Evolutionary conservation across 2,888 invertebrate genomes (phyloP), one percentile per base, ranked within the genome.

Genomic region (Limenitis camilla): DNA sequence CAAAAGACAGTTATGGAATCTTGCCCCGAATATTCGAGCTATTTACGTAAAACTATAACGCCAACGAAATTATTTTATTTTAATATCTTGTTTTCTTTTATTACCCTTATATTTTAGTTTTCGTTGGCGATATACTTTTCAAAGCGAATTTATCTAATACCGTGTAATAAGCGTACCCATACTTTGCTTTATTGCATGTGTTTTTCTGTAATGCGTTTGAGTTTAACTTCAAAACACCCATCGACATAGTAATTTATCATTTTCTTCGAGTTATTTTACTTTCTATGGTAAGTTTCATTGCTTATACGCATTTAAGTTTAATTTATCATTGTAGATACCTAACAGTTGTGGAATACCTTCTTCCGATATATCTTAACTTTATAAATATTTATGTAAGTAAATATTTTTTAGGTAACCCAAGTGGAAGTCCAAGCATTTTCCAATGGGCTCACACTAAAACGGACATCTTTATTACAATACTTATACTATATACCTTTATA

Each of bases 351-450:
- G 42, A 35, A 49, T 45, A 55, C 32, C 32, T 42, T 45, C 40
- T 50, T 38, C 40, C 47, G 39, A 39, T 50, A 44, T 53, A 28
- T 36, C 32, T 40, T 53, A 28, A 31, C 32, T 40, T 46, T 55
- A 58, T 43, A 43, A 60, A 71, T 79, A 77, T 80, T 82, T 79
- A 83, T 78, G 69, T 61, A 71, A 69, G 74, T 69, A 65, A 72
- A 80, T 81, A 72, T 84, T 85, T 87, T 87, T 77, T 87, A 87
- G 87, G 87, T 87, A 87, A 87, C 72, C 85, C 86, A 80, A 87
- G 81, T 74, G 87, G 87, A 84, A 77, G 84, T 79, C 71, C 84
- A 76, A 80, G 79, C 72, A 71, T 72, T 76, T 76, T 76, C 72
- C 75, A 73, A 80, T 76, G 83, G 81, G 74, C 75, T 73, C 72